Base-by-base conservation (phyloP, 2,113 vertebrate species). In the Calidris pugnax region DNA sequence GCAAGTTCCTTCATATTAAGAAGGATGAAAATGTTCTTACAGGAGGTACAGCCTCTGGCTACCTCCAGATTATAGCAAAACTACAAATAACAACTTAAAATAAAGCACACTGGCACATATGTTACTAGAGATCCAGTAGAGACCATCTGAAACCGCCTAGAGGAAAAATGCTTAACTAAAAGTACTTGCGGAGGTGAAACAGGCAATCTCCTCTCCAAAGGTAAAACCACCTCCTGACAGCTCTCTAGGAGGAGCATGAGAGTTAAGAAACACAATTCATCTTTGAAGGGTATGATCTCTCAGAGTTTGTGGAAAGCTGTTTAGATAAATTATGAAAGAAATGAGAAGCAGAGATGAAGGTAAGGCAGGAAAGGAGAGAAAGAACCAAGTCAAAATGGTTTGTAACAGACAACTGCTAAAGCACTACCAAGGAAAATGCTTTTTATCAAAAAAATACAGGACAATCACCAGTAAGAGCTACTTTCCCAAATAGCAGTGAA, bases 261-360 rank as follows among this genome's bases (percentile, higher is more conserved):
- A 89, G 37, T 67, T 85, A 83, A 82, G 85, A 87, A 91, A 89
- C 15, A 76, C 55, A 95, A 85, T 35, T 85, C 5, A 3, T 47
- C 50, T 89, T 95, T 82, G 69, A 94, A 85, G 87, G 35, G n/a
- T 83, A 85, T 17, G 57, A 80, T 92, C 69, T 94, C 86, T 67
- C 68, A 62, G 69, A 53, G 66, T 50, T 82, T 66, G 45, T 35
- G 62, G 81, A 87, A 79, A 87, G 55, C 27, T 80, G 66, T 66
- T 92, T 79, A 76, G 77, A 91, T 87, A 91, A 91, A 95, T 85
- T 89, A 89, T 73, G 32, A 73, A 95, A 95, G 33, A 92, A 92
- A 60, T 22, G 7, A 92, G 63, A n/a, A 77, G 45, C 23, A 89
- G n/a, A 84, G 59, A 92, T 32, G 71, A 85, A 95, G 69, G 55